A percentile compares a stretch with the other conserved stretches of the same genome.
Conservation (phyloP, 2,888 invertebrate species). For the Lamellibrachia satsuma region DNA sequence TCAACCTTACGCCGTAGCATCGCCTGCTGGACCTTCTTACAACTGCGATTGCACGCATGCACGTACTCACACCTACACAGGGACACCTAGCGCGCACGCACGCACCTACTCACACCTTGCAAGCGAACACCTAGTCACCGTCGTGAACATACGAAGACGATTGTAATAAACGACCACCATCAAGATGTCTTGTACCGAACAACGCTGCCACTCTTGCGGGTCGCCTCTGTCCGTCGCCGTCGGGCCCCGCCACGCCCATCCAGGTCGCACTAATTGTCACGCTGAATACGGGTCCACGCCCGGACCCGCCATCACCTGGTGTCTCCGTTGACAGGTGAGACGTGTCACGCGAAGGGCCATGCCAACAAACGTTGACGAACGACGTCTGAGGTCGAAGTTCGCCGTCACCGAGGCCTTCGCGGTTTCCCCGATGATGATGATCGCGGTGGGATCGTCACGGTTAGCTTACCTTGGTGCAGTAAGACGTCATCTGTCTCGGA, state of each 20-base stretch:
- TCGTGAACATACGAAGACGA: not conserved
- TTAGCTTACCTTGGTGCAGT: not conserved
- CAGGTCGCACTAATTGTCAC: not conserved
- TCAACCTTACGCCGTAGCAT: not conserved
- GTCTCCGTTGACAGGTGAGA: not conserved
- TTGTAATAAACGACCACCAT: not conserved
- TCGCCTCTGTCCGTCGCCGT: not conserved
- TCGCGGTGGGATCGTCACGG: not conserved
- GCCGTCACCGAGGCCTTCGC: not conserved
- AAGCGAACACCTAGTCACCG: not conserved
- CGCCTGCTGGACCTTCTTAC: not conserved
- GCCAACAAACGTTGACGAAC: not conserved
- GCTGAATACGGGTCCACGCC: conserved; percentile 12
- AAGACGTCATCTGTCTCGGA: not conserved
- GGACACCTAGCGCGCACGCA: not conserved
- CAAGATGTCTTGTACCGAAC: not conserved
- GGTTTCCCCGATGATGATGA: not conserved
- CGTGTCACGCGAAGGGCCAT: not conserved
- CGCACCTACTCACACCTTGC: not conserved
- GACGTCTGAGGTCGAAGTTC: not conserved
- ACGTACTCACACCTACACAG: not conserved
- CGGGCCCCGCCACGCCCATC: not conserved
- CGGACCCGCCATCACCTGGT: not conserved
- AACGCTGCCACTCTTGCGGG: not conserved
- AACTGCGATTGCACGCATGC: not conserved